Percentiles rank a stretch among this genome's conserved stretches.
These are phyloP conservation scores for Euborellia annulipes DNA, from an alignment of 1,140 invertebrate genomes.

Conservation along the genomic window DNA sequence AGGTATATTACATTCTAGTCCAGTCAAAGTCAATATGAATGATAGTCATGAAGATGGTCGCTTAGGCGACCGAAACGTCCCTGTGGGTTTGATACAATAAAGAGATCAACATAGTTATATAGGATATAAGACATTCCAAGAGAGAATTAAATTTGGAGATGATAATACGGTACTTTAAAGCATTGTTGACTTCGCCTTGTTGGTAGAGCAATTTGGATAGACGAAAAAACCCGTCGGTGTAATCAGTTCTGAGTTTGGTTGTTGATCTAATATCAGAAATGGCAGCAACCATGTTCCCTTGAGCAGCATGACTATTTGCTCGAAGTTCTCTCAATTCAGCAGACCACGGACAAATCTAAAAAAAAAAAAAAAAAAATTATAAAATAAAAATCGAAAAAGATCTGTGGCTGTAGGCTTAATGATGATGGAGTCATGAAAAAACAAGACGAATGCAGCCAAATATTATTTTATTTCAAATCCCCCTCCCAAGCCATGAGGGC, in stretches of 20 bases:
- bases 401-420: no score
- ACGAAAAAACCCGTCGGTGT: constrained; percentile 75
- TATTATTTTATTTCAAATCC: no score
- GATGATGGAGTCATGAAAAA: no score
- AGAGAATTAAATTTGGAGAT: constrained; percentile 14
- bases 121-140: constrained; percentile 45
- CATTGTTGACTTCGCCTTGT: constrained; percentile 80
- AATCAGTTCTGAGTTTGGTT: constrained; percentile 80
- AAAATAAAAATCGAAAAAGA: no score
- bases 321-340: constrained; percentile 64
- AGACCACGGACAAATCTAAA: constrained; percentile 70
- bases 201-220: constrained; percentile 73
- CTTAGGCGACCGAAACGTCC: constrained; percentile 31
- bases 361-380: no score
- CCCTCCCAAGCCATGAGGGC: no score
- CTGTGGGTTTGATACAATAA: constrained; percentile 27
- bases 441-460: no score
- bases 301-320: constrained; percentile 63
- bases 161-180: constrained; percentile 48
- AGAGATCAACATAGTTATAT: constrained; percentile 31
- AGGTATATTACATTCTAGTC: no score
- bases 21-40: constrained; percentile 7
- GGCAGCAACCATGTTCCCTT: constrained; percentile 71
- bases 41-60: not conserved
- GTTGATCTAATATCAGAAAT: constrained; percentile 80